Evolutionary conservation across 35 echinoderm and acorn worm genomes (phyloP).

Genomic region (Diadema setosum): DNA sequence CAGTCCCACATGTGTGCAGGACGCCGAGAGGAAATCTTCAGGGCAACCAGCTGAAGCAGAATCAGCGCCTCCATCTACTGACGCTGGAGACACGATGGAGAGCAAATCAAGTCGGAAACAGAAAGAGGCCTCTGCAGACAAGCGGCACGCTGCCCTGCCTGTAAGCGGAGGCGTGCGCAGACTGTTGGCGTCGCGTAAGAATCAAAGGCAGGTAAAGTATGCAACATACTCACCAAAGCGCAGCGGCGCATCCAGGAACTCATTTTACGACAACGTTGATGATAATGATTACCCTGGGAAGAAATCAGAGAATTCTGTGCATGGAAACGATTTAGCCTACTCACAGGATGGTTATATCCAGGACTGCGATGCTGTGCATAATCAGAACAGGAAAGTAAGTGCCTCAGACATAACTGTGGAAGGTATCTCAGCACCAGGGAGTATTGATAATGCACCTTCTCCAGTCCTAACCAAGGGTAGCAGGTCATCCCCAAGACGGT

Average conservation of each 20-base stretch:
- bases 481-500: neutral
- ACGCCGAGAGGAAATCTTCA: neutral
- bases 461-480: neutral
- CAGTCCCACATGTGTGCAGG: neutral
- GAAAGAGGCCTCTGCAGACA: neutral
- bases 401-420: neutral
- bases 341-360: slow-evolving; percentile 9
- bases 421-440: neutral
- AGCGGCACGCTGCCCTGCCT: neutral
- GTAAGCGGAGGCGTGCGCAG: slow-evolving; percentile 57
- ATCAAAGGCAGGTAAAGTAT: slow-evolving; percentile 68
- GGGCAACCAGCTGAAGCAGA: neutral
- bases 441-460: neutral
- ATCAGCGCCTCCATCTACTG: neutral
- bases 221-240: slow-evolving; percentile 79
- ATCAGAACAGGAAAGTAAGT: neutral
- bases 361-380: neutral
- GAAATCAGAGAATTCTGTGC: neutral
- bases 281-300: slow-evolving; percentile 22
- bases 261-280: slow-evolving; percentile 81
- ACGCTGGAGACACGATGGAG: slow-evolving; percentile 8
- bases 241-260: slow-evolving; percentile 28
- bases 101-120: neutral
- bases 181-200: slow-evolving; percentile 34
- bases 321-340: neutral